These are phyloP conservation scores for Ptychobarbus kaznakovi DNA, from an alignment of 2,797 vertebrate genomes.

Conservation along the genomic window DNA sequence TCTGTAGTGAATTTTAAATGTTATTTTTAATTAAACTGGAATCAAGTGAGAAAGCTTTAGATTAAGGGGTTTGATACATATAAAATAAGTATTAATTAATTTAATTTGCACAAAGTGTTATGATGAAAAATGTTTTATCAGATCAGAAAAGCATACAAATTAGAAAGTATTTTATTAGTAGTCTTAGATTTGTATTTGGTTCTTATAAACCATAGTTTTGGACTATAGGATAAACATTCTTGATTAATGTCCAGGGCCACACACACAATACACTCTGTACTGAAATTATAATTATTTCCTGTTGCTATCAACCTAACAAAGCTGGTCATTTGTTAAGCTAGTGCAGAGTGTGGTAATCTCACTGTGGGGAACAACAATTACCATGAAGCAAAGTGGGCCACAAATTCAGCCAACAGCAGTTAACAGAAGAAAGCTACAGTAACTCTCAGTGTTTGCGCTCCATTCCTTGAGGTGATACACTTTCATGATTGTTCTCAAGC, in stretches of 20 bases:
- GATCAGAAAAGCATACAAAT: not conserved
- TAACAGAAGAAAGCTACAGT: not conserved
- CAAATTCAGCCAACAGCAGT: not conserved
- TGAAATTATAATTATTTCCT: constrained; percentile 74
- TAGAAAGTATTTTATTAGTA: not conserved
- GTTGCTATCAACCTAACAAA: constrained; percentile 64
- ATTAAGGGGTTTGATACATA: not conserved
- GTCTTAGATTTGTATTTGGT: not conserved
- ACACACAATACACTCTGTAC: constrained; percentile 70
- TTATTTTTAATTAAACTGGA: not conserved
- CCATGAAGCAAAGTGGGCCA: constrained; percentile 27
- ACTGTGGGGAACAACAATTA: constrained; percentile 49
- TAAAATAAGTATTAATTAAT: not conserved
- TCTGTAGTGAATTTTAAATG: not conserved
- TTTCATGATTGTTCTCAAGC: not conserved
- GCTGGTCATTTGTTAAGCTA: constrained; percentile 55
- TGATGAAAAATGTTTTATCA: not conserved
- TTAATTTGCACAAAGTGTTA: not conserved
- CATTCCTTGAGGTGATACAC: not conserved
- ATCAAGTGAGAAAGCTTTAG: not conserved
- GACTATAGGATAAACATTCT: constrained; percentile 70
- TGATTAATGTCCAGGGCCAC: constrained; percentile 70
- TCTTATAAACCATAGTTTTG: constrained; percentile 36
- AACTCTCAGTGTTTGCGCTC: not conserved
- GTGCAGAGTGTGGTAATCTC: constrained; percentile 48